Conservation (phyloP, 2,888 invertebrate genomes). For the Synanthedon vespiformis region DNA sequence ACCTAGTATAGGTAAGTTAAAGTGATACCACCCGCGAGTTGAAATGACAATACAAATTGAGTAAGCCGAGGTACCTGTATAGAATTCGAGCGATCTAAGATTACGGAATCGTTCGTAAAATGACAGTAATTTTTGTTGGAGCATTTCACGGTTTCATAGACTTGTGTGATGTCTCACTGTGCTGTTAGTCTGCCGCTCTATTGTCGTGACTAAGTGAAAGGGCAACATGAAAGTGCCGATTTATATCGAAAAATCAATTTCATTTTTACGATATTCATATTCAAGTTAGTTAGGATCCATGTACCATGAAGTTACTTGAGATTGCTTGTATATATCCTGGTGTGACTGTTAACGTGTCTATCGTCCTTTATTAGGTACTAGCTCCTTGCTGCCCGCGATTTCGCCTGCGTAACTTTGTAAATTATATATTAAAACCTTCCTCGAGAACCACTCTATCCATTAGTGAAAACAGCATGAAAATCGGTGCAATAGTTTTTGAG, state of each 20-base stretch:
- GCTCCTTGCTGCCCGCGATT: no score
- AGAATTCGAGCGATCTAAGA: constrained; percentile 4
- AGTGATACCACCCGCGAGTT: background rate
- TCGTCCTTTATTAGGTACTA: no score
- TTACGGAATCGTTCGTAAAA: constrained; percentile 13
- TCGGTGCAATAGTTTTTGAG: no score
- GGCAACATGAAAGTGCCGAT: constrained; percentile 4
- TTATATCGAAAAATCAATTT: background rate
- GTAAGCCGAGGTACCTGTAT: background rate
- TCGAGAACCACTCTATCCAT: no score
- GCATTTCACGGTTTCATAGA: constrained; percentile 24
- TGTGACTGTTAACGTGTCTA: no score
- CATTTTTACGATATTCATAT: background rate
- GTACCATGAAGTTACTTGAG: no score
- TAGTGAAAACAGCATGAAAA: no score
- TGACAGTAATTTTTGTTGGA: constrained; percentile 26
- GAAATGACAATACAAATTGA: background rate
- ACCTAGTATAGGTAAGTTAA: background rate
- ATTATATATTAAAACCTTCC: no score
- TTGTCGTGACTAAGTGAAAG: constrained; percentile 23
- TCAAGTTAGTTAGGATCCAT: no score
- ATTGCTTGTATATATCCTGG: no score
- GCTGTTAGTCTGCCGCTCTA: constrained; percentile 9
- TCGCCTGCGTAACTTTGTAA: no score
- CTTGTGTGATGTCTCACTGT: constrained; percentile 15